phyloP scores from a whole-genome alignment of 2,888 invertebrate species.

The Habroteleia sp. region DNA sequence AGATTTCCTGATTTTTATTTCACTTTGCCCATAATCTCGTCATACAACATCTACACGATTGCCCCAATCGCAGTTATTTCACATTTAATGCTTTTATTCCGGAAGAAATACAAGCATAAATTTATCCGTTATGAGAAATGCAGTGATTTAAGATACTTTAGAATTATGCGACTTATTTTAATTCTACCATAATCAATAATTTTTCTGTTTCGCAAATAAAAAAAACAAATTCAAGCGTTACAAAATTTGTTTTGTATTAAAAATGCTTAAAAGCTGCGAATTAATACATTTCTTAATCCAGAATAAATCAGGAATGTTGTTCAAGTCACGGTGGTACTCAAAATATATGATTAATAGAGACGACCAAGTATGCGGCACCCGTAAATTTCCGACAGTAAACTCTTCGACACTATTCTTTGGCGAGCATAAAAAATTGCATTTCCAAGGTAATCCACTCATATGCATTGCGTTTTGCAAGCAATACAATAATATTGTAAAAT shows the following conservation, averaged over 20 bases:
- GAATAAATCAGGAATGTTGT: slow-evolving; percentile 4
- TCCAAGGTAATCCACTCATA: slow-evolving; percentile 49
- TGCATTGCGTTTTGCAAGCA: slow-evolving; percentile 26
- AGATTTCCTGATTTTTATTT: slow-evolving; percentile 17
- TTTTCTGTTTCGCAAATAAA: too few species aligned
- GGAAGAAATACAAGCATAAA: slow-evolving; percentile 50
- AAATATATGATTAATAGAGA: slow-evolving; percentile 18
- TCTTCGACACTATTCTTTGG: slow-evolving; percentile 28
- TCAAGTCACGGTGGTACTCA: not conserved
- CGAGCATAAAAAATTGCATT: slow-evolving; percentile 43
- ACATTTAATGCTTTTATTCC: slow-evolving; percentile 37
- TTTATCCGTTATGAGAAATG: slow-evolving; percentile 60
- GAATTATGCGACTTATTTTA: slow-evolving; percentile 2
- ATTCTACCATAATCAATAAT: not conserved
- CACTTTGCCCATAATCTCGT: slow-evolving; percentile 2
- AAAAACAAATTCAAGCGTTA: too few species aligned
- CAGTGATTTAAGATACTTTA: slow-evolving; percentile 18
- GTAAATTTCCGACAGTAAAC: slow-evolving; percentile 51
- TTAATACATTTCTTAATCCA: not conserved
- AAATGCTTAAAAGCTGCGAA: too few species aligned
- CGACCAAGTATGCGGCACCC: slow-evolving; percentile 23
- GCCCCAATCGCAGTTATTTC: slow-evolving; percentile 45
- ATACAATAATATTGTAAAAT: slow-evolving; percentile 49
- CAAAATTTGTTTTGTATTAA: too few species aligned
- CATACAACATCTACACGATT: slow-evolving; percentile 21